A percentile compares a stretch with the other conserved stretches of the same genome.
Conservation (phyloP, 2,888 invertebrate species). For the Gonocerus acuteangulatus region DNA sequence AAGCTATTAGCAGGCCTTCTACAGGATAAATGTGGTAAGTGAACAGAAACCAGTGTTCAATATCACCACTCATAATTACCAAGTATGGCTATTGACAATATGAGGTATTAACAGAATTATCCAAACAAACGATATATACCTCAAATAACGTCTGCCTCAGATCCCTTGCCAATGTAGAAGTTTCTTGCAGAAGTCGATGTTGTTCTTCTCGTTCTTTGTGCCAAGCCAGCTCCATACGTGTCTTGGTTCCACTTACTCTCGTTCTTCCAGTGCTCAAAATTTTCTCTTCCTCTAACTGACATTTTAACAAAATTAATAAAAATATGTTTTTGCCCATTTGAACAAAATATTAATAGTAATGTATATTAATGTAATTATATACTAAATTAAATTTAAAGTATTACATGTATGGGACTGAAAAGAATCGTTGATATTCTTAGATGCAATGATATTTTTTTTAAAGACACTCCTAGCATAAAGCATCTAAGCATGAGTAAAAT, state of each 20-base stretch:
- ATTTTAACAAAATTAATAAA: conserved; percentile 28
- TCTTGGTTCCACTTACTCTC: conserved; percentile 75
- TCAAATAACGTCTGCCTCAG: conserved; percentile 79
- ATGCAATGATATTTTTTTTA: too few species aligned
- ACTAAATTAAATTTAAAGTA: not conserved
- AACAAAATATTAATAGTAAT: not conserved
- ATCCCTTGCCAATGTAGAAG: conserved; percentile 80
- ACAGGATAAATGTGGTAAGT: too few species aligned
- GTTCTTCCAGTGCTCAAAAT: conserved; percentile 74
- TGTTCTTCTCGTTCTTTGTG: conserved; percentile 89
- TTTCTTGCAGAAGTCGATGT: conserved; percentile 80
- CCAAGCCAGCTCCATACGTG: conserved; percentile 86
- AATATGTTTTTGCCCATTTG: not conserved
- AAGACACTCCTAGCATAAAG: too few species aligned
- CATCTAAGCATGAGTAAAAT: too few species aligned
- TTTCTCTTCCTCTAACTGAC: conserved; percentile 76
- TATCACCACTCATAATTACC: too few species aligned
- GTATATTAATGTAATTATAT: not conserved
- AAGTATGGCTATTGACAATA: too few species aligned
- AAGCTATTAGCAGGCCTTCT: too few species aligned
- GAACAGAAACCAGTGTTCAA: too few species aligned
- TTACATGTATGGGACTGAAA: too few species aligned
- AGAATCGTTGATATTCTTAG: too few species aligned
- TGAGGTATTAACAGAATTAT: too few species aligned
- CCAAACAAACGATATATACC: too few species aligned